Conservation (phyloP, 2,113 vertebrate genomes). For the Ifrita kowaldi region DNA sequence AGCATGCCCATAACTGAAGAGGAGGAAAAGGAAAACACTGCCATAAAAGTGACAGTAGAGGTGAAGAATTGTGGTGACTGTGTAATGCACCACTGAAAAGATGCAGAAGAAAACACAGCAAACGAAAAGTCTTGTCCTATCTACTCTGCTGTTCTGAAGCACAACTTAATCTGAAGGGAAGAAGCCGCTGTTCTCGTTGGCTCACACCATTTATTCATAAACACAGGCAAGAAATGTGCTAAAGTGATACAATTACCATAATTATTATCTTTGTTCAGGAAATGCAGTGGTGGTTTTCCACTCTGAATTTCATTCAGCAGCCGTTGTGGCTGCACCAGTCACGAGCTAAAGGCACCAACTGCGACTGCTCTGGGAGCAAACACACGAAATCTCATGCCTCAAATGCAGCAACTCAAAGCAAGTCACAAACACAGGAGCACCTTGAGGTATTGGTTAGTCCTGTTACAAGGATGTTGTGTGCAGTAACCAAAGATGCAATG, state of each 20-base stretch:
- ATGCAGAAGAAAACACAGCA: background rate
- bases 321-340: background rate
- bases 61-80: constrained; percentile 16
- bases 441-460: background rate
- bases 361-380: background rate
- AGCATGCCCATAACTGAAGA: background rate
- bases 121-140: background rate
- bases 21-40: constrained; percentile 3
- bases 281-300: background rate
- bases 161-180: background rate
- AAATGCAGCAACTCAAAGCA: background rate
- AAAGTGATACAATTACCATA: background rate
- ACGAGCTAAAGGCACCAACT: background rate
- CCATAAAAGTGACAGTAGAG: constrained; percentile 40
- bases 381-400: background rate
- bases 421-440: background rate
- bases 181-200: background rate
- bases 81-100: constrained; percentile 2
- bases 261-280: background rate
- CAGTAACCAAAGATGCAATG: background rate
- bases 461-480: background rate
- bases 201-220: background rate
- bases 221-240: background rate
- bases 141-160: background rate
- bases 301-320: background rate